A percentile compares a stretch with the other conserved stretches of the same genome.
These are phyloP conservation scores for Sanderia malayensis DNA, from an alignment of 30 jellyfish, hydroid and myxozoan genomes.

Conservation along the genomic window DNA sequence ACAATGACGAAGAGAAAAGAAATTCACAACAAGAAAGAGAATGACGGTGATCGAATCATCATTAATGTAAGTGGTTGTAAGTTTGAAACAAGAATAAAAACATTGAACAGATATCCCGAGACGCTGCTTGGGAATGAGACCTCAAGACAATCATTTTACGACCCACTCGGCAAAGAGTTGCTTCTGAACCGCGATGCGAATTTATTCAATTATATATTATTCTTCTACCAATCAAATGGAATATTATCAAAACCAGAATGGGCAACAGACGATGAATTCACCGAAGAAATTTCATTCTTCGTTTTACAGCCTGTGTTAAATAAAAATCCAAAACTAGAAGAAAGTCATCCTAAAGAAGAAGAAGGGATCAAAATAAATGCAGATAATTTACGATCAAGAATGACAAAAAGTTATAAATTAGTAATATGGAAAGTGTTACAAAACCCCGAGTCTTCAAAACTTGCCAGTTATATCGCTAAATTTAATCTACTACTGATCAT, in stretches of 20 bases:
- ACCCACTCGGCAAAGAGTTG: conserved; percentile 18
- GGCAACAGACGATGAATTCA: conserved; percentile 25
- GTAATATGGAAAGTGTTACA: conserved; percentile 46
- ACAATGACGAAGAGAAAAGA: background rate
- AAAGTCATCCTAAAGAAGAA: background rate
- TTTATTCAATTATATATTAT: conserved; percentile 37
- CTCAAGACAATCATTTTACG: conserved; percentile 24
- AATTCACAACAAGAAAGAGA: background rate
- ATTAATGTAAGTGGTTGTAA: conserved; percentile 57
- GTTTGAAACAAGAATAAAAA: conserved; percentile 36
- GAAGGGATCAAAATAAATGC: background rate
- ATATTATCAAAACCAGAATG: conserved; percentile 57
- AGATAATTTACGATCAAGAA: no score
- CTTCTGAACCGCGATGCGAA: conserved; percentile 41
- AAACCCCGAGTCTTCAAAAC: conserved; percentile 43
- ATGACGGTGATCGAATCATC: conserved; percentile 37
- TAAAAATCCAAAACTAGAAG: conserved; percentile 5
- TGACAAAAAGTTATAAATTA: background rate
- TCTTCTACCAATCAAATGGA: conserved; percentile 63
- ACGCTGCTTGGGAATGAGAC: conserved; percentile 55
- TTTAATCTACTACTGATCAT: conserved; percentile 31
- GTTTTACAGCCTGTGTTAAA: no score
- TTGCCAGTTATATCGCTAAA: conserved; percentile 40
- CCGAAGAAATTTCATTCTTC: conserved; percentile 38
- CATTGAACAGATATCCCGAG: conserved; percentile 50